A percentile compares a stretch with the other conserved stretches of the same genome.
Evolutionary conservation across 2,797 vertebrate species (phyloP).

Genomic region (Iguana delicatissima): DNA sequence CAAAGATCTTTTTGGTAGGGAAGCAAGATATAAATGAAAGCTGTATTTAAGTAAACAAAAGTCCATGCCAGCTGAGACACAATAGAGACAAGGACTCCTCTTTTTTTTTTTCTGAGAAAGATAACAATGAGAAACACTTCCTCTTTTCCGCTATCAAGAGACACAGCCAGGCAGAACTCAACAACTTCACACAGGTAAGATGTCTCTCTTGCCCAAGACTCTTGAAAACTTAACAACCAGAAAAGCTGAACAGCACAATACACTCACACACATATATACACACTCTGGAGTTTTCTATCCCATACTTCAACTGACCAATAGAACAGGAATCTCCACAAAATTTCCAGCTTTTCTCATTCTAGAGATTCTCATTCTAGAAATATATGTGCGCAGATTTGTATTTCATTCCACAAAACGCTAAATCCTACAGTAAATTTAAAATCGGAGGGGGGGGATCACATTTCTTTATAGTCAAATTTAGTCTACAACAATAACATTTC

Average conservation of each 20-base stretch:
- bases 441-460: not conserved
- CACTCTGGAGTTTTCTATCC: too few relatives aligned
- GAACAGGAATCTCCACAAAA: not conserved
- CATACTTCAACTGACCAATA: not conserved
- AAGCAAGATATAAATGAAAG: too few relatives aligned
- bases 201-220: not conserved
- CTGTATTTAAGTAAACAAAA: not conserved
- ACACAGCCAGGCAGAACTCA: not conserved
- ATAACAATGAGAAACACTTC: too few relatives aligned
- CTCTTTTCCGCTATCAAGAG: not conserved
- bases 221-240: not conserved
- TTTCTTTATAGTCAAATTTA: constrained; percentile 20
- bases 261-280: too few relatives aligned
- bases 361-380: not conserved
- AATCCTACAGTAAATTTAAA: constrained; percentile 49
- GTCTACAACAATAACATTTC: constrained; percentile 16
- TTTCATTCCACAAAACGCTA: constrained; percentile 11
- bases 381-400: not conserved
- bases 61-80: not conserved
- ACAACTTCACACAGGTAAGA: not conserved
- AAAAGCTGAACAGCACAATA: not conserved
- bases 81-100: not conserved
- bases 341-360: not conserved
- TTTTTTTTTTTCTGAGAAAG: not conserved
- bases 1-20: too few relatives aligned